Percentiles rank a stretch among this genome's conserved stretches.
Evolutionary conservation across 2,797 vertebrate species (phyloP).

Genomic region (Anas capensis): DNA sequence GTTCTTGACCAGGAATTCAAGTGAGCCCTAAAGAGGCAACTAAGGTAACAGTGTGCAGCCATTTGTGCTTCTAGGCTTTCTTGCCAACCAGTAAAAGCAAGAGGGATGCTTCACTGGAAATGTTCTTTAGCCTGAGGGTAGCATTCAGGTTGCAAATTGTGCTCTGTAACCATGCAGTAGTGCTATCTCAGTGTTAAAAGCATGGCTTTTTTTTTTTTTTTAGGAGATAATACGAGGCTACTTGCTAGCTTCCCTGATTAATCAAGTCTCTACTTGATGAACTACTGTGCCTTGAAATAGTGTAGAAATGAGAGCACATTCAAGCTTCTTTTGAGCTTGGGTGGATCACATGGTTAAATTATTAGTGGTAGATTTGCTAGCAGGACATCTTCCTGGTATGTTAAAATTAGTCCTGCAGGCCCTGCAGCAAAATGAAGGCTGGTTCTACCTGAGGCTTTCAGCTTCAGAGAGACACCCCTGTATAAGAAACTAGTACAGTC

Average conservation of each 20-base stretch:
- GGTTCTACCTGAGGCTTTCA: background rate
- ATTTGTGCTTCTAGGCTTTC: conserved; percentile 37
- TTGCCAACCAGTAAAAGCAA: background rate
- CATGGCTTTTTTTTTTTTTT: background rate
- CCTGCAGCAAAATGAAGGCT: background rate
- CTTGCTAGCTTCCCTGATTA: background rate
- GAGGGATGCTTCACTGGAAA: background rate
- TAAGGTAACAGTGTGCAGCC: conserved; percentile 56
- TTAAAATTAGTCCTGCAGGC: background rate
- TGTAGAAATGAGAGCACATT: background rate
- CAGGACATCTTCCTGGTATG: background rate
- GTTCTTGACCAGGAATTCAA: background rate
- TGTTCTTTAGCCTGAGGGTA: background rate
- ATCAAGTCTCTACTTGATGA: background rate
- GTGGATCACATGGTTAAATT: background rate
- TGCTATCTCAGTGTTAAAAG: background rate
- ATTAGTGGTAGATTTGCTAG: background rate
- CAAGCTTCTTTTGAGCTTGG: background rate
- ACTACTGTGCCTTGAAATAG: background rate
- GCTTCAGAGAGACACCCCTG: background rate
- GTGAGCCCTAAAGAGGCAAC: background rate
- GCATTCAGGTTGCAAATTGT: conserved; percentile 1
- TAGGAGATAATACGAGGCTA: background rate
- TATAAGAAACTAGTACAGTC: background rate
- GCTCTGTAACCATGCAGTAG: background rate